Base-by-base conservation (phyloP, 37 sponge, comb jelly and placozoan genomes). In the Agelas oroides region DNA sequence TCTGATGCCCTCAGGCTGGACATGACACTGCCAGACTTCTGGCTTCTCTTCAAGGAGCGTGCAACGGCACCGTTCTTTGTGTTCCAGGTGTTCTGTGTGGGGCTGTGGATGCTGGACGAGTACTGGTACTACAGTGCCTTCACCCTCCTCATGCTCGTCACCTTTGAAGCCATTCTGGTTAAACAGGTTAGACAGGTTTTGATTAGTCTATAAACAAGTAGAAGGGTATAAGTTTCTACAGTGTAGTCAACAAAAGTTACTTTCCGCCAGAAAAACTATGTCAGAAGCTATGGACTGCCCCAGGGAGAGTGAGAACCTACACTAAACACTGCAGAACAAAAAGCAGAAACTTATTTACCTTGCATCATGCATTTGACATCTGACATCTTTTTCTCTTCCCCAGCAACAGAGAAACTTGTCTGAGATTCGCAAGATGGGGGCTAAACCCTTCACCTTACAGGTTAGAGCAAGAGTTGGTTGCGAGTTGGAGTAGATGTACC, bases 1-100 rank as follows among this genome's bases (percentile, higher is more conserved):
- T 46, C 3, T 46, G 8, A 3, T 46, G 6, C 19, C 62, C 78
- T 32, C 78, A 94, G 97, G 59, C 38, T 92, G 63, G 83, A 93
- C 25, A 74, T 98, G 40, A 83, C 79, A 2, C 38, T 73, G 1
- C 99, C 99, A 21, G 89, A 90, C 30, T 98, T 98, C 86, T 86
- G 83, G 82, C 70, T 69, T 11, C 62, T 98, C 73, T 98, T 98
- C 76, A 79, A 35, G 53, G 99, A 98, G 91, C 76, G 97, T 30
- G 97, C 97, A 0, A 95, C 95, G 20, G 97, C 99, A 53, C 99
- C 99, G 3, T 98, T 98, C 90, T 98, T 98, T 88, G 95, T 98
- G 34, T 98, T 98, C 81, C 99, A 98, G 75, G 98, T 98, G 58
- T 98, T 98, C 74, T 98, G 99, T 81, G 99, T 98, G 40, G 89